Evolutionary conservation across 2,888 invertebrate genomes (phyloP).

Genomic region (Capitulum mitella): DNA sequence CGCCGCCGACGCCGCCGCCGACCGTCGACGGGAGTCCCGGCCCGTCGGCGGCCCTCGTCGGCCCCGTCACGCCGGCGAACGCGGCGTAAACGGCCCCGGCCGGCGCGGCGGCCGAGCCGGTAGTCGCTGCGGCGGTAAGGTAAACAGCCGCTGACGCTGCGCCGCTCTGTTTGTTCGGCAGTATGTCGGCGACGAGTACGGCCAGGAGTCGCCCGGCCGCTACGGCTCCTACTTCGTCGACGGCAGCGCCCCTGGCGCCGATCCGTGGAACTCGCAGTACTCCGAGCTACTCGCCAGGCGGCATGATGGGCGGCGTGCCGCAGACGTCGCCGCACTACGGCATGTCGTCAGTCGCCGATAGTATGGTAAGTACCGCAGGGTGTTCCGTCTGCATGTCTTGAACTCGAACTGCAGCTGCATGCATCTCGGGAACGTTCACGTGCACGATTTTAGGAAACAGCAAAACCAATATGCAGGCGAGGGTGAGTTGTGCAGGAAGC

Average conservation of each 20-base stretch:
- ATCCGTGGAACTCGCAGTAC: slow-evolving; percentile 18
- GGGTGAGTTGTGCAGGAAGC: too few relatives aligned
- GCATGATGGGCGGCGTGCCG: not conserved
- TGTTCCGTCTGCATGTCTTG: not conserved
- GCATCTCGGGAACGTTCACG: too few relatives aligned
- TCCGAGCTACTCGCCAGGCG: slow-evolving; percentile 13
- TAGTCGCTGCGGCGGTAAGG: too few relatives aligned
- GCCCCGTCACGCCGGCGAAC: too few relatives aligned
- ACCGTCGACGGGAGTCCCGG: too few relatives aligned
- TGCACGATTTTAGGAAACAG: too few relatives aligned
- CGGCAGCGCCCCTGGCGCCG: slow-evolving; percentile 13
- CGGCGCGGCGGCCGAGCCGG: too few relatives aligned
- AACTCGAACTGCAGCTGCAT: not conserved
- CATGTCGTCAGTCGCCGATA: not conserved
- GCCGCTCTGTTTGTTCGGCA: not conserved
- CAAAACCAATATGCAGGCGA: too few relatives aligned
- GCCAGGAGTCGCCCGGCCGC: not conserved
- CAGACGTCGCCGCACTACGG: slow-evolving; percentile 19
- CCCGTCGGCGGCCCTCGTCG: too few relatives aligned
- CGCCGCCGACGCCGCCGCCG: too few relatives aligned
- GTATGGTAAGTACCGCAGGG: not conserved
- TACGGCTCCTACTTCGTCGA: slow-evolving; percentile 15
- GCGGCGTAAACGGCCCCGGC: too few relatives aligned
- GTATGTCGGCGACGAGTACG: slow-evolving; percentile 9
- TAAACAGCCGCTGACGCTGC: not conserved